phyloP scores from a whole-genome alignment of 2,888 invertebrate genomes.

The Muschampia plurimacula region DNA sequence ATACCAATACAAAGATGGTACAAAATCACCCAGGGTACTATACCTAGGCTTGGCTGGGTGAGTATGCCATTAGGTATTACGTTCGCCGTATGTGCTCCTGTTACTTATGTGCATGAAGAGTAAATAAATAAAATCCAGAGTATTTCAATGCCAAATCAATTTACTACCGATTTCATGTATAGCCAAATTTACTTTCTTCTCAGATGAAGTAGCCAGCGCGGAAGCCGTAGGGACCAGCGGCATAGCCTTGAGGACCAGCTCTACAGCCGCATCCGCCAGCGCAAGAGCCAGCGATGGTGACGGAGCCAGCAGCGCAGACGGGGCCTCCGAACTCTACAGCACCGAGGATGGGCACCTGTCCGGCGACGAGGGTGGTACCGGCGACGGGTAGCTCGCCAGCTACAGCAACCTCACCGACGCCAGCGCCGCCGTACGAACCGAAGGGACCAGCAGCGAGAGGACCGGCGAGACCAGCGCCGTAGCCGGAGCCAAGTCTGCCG shows the following conservation, averaged over 20 bases:
- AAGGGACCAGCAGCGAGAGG: conserved; percentile 26
- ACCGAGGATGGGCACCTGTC: no score
- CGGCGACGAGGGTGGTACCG: no score
- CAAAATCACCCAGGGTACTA: no score
- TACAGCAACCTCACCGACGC: conserved; percentile 47
- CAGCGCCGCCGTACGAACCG: conserved; percentile 49
- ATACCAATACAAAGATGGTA: no score
- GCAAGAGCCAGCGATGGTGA: no score
- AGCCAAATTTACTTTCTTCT: conserved; percentile 3
- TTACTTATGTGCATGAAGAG: no score
- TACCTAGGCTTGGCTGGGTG: no score
- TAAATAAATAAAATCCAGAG: neutral
- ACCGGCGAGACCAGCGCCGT: conserved; percentile 48
- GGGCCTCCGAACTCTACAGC: no score
- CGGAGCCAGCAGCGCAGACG: no score
- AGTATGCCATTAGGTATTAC: no score
- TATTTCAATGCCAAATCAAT: neutral
- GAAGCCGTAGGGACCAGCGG: neutral
- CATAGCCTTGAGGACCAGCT: neutral
- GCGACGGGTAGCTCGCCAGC: conserved; percentile 50
- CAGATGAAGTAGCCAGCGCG: neutral
- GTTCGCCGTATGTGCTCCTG: no score
- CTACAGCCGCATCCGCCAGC: no score
- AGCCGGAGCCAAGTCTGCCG: conserved; percentile 37
- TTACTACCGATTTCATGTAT: neutral